Evolutionary conservation across 1,140 invertebrate species (phyloP).

Genomic region (Diploscapter pachys): DNA sequence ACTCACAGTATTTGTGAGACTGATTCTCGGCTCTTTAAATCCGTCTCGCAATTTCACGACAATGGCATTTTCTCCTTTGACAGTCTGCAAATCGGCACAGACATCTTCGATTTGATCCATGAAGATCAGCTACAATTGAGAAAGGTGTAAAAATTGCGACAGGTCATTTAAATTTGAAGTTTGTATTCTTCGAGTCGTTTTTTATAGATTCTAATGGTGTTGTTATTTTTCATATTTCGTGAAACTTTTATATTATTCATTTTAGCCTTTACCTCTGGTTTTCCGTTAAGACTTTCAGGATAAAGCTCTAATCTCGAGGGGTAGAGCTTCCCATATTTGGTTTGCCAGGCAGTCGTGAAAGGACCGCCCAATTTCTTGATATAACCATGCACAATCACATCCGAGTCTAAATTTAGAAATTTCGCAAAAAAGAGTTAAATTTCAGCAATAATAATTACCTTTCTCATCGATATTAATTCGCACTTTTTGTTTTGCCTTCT

Average conservation of each 20-base stretch:
- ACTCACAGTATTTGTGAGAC: conserved; percentile 85
- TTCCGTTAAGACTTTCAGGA: conserved; percentile 79
- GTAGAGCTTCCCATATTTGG: conserved; percentile 87
- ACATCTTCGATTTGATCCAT: conserved; percentile 89
- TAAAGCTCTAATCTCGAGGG: conserved; percentile 81
- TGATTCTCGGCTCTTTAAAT: conserved; percentile 74
- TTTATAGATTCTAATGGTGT: too few relatives aligned
- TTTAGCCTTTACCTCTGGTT: conserved; percentile 69
- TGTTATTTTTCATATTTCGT: too few relatives aligned
- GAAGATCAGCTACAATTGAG: conserved; percentile 71
- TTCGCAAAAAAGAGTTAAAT: too few relatives aligned
- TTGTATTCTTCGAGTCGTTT: too few relatives aligned
- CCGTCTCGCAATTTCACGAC: conserved; percentile 75
- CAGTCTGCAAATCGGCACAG: conserved; percentile 74
- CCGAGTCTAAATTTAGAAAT: conserved; percentile 68
- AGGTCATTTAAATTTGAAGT: too few relatives aligned
- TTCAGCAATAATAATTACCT: conserved; percentile 56
- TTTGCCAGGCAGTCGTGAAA: conserved; percentile 91
- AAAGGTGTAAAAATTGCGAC: conserved; percentile 7
- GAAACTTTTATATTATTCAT: too few relatives aligned
- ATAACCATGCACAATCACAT: conserved; percentile 98
- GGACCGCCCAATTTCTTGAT: conserved; percentile 97
- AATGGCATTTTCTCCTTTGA: conserved; percentile 91
- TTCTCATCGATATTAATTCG: conserved; percentile 88
- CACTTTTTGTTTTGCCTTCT: conserved; percentile 86